Evolutionary conservation across 2,797 vertebrate species (phyloP).

Genomic region (Lates japonicus): DNA sequence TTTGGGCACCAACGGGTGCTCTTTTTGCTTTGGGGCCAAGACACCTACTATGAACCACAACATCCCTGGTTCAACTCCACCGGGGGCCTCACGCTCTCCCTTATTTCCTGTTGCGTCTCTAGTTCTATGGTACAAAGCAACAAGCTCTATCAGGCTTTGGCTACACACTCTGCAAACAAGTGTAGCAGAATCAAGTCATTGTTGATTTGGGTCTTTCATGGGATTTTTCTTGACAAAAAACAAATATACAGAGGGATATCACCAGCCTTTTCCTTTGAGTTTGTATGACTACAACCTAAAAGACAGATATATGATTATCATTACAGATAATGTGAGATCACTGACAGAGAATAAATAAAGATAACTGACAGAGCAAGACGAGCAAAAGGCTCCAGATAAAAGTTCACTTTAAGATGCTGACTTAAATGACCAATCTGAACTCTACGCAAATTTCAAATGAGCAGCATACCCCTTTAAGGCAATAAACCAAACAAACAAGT

Average conservation of each 20-base stretch:
- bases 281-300: background rate
- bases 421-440: background rate
- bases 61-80: background rate
- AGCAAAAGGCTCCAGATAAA: background rate
- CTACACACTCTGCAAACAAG: background rate
- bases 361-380: background rate
- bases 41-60: background rate
- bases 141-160: background rate
- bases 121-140: background rate
- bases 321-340: background rate
- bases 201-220: background rate
- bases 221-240: background rate
- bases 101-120: background rate
- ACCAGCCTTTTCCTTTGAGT: background rate
- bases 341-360: background rate
- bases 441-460: background rate
- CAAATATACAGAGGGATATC: background rate
- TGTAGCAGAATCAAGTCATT: background rate
- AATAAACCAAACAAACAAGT: conserved; percentile 8
- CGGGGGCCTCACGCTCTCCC: background rate
- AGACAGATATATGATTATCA: background rate
- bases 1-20: background rate
- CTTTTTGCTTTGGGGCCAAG: background rate
- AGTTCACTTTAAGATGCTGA: background rate
- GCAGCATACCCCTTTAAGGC: background rate